Percentiles rank a stretch among this genome's conserved stretches.
These are phyloP conservation scores for Microcebus lehilahytsara DNA, from an alignment of 2,113 vertebrate species.

Conservation along the genomic window DNA sequence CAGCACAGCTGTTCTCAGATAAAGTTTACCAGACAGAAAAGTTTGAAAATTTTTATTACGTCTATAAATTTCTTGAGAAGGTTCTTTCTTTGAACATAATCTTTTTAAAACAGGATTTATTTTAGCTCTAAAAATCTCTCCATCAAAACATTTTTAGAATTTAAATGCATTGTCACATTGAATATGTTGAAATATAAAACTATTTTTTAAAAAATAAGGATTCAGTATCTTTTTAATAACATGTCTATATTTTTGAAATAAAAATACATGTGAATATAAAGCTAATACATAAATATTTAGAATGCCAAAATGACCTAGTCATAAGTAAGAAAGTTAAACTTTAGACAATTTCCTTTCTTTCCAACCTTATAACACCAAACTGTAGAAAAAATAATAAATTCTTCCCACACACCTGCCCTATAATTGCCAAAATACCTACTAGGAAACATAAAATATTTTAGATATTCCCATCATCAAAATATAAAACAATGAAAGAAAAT, in stretches of 20 bases:
- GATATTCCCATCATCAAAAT: not conserved
- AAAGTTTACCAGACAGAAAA: not conserved
- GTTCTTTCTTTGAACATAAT: conserved; percentile 17
- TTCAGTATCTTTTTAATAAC: not conserved
- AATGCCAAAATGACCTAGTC: not conserved
- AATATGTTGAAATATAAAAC: not conserved
- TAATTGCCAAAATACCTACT: not conserved
- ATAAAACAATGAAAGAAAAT: not conserved
- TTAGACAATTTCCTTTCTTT: not conserved
- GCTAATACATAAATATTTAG: not conserved
- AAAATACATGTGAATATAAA: not conserved
- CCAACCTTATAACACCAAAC: not conserved
- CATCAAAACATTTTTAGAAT: not conserved
- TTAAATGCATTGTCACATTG: not conserved
- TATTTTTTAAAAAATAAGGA: conserved; percentile 1
- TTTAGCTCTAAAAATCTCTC: not conserved
- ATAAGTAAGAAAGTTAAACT: not conserved
- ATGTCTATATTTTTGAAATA: not conserved
- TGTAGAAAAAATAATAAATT: not conserved
- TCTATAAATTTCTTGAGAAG: not conserved
- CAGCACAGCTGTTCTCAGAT: not conserved
- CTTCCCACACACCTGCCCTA: not conserved
- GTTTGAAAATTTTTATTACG: not conserved
- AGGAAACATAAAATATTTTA: conserved; percentile 1
- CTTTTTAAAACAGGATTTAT: not conserved